A percentile compares a stretch with the other conserved stretches of the same genome.
These are phyloP conservation scores for Lindbergichthys nudifrons DNA, from an alignment of 2,797 vertebrate genomes.

Conservation along the genomic window DNA sequence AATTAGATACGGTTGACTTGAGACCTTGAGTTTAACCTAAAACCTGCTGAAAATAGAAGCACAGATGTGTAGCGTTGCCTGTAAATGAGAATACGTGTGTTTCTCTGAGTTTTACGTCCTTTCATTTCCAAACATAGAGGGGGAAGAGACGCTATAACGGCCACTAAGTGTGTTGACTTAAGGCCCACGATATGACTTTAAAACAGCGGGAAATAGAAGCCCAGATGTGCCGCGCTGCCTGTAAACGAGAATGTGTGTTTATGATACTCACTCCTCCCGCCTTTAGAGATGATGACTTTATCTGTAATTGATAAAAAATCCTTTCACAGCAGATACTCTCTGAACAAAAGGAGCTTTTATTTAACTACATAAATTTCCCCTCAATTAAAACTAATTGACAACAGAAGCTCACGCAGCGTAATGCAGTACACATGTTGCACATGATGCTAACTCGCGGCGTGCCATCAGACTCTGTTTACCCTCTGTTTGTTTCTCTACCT, in stretches of 20 bases:
- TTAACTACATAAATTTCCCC: constrained; percentile 50
- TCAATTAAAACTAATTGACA: constrained; percentile 72
- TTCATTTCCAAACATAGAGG: too few species aligned
- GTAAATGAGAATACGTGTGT: too few species aligned
- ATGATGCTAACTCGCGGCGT: constrained; percentile 41
- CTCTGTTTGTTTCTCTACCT: not conserved
- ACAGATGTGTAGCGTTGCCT: too few species aligned
- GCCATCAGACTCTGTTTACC: constrained; percentile 12
- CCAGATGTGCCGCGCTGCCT: not conserved
- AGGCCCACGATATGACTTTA: not conserved
- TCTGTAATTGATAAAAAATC: constrained; percentile 53
- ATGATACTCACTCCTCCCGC: not conserved
- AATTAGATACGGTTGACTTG: too few species aligned
- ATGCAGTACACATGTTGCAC: constrained; percentile 63
- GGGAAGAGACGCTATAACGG: too few species aligned
- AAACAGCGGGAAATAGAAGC: constrained; percentile 12
- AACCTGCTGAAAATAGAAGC: too few species aligned
- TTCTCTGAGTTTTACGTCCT: too few species aligned
- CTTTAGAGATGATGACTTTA: constrained; percentile 30
- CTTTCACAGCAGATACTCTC: constrained; percentile 47
- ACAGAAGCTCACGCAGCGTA: constrained; percentile 51
- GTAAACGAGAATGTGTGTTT: constrained; percentile 1
- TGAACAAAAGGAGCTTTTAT: constrained; percentile 49
- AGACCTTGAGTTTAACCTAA: too few species aligned
- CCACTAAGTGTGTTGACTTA: too few species aligned